Percentiles rank a stretch among this genome's conserved stretches.
Evolutionary conservation across 2,113 vertebrate genomes (phyloP).

Genomic region (Equus quagga): DNA sequence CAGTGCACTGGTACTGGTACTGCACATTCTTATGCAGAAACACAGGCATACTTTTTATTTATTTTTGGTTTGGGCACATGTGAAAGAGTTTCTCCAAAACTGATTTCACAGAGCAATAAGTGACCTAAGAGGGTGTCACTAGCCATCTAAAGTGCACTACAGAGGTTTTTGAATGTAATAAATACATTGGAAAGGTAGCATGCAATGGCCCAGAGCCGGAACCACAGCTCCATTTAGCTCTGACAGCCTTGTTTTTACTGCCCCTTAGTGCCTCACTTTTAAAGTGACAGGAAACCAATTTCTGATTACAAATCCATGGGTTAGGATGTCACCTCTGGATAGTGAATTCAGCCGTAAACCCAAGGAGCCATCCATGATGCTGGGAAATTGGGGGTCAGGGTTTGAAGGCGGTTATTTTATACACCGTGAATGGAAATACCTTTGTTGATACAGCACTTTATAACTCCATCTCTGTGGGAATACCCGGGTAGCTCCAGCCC

Average conservation of each 20-base stretch:
- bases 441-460: background rate
- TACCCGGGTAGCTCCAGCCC: background rate
- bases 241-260: conserved; percentile 86
- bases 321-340: conserved; percentile 70
- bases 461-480: background rate
- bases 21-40: background rate
- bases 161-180: conserved; percentile 39
- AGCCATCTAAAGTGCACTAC: conserved; percentile 20
- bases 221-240: conserved; percentile 76
- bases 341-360: conserved; percentile 63
- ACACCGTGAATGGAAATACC: background rate
- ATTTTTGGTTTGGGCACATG: conserved; percentile 13
- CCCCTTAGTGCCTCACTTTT: conserved; percentile 87
- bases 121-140: conserved; percentile 40
- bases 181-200: conserved; percentile 56
- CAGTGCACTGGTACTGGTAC: accelerated
- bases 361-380: conserved; percentile 12
- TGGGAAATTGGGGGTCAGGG: conserved; percentile 40
- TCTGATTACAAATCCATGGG: conserved; percentile 87
- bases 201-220: conserved; percentile 61
- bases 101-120: conserved; percentile 44
- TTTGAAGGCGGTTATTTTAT: background rate
- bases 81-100: conserved; percentile 49
- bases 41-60: background rate
- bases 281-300: conserved; percentile 89